phyloP scores from a whole-genome alignment of 2,797 vertebrate species.

The Smutsia gigantea region DNA sequence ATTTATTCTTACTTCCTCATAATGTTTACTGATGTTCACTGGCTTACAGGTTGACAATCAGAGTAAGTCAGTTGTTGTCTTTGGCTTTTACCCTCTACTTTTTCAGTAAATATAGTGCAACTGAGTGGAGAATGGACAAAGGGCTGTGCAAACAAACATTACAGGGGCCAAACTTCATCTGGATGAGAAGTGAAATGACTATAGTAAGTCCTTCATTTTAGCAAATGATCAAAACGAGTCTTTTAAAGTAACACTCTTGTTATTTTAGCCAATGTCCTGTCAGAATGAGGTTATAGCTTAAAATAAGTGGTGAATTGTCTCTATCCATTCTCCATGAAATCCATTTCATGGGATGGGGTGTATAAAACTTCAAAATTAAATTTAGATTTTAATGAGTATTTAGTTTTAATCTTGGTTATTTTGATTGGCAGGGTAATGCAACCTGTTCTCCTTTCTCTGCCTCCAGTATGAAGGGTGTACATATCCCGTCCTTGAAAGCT shows the following conservation, averaged over 20 bases:
- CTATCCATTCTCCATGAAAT: not conserved
- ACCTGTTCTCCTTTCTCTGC: rapidly evolving
- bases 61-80: not conserved
- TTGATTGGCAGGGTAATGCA: not conserved
- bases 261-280: not conserved
- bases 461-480: not conserved
- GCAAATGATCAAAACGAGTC: not conserved
- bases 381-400: not conserved
- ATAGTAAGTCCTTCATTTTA: not conserved
- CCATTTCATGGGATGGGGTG: not conserved
- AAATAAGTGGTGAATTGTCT: not conserved
- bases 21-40: not conserved
- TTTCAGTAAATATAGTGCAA: not conserved
- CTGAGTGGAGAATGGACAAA: not conserved
- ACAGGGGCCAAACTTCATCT: not conserved
- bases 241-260: not conserved
- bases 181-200: not conserved
- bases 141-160: not conserved
- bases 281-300: not conserved
- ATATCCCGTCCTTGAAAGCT: not conserved
- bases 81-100: not conserved
- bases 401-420: not conserved
- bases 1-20: not conserved
- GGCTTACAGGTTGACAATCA: not conserved
- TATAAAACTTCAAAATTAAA: not conserved